Evolutionary conservation across 2,797 vertebrate species (phyloP).

Genomic region (Chaunax sp.): DNA sequence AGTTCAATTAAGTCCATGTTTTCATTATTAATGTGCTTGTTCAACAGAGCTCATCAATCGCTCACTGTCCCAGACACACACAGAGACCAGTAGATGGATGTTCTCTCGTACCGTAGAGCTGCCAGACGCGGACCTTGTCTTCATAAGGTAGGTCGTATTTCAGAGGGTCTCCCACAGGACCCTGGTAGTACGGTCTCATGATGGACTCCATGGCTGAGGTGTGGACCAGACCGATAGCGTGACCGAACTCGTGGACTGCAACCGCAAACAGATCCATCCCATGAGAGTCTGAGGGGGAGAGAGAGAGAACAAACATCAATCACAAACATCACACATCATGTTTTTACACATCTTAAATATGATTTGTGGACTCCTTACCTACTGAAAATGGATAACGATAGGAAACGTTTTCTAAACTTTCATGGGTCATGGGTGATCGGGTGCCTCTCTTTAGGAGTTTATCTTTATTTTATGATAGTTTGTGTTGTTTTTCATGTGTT

Average conservation of each 20-base stretch:
- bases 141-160: constrained; percentile 94
- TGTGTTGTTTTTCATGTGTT: no score
- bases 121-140: constrained; percentile 96
- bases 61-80: not conserved
- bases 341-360: not conserved
- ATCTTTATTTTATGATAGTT: no score
- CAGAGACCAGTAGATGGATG: not conserved
- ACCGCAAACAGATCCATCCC: constrained; percentile 97
- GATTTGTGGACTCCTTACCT: no score
- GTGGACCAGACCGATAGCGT: constrained; percentile 95
- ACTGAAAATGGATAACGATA: no score
- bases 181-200: constrained; percentile 98
- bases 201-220: constrained; percentile 92
- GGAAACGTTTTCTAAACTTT: no score
- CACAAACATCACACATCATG: not conserved
- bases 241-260: constrained; percentile 97
- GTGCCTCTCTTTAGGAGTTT: no score
- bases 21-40: constrained; percentile 74
- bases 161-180: constrained; percentile 95
- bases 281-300: constrained; percentile 83
- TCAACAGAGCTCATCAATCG: constrained; percentile 64
- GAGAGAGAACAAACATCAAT: not conserved
- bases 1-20: constrained; percentile 70
- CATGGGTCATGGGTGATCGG: no score
- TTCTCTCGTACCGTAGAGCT: constrained; percentile 84